phyloP scores from a whole-genome alignment of 2,797 vertebrate species.

The Lemur catta region DNA sequence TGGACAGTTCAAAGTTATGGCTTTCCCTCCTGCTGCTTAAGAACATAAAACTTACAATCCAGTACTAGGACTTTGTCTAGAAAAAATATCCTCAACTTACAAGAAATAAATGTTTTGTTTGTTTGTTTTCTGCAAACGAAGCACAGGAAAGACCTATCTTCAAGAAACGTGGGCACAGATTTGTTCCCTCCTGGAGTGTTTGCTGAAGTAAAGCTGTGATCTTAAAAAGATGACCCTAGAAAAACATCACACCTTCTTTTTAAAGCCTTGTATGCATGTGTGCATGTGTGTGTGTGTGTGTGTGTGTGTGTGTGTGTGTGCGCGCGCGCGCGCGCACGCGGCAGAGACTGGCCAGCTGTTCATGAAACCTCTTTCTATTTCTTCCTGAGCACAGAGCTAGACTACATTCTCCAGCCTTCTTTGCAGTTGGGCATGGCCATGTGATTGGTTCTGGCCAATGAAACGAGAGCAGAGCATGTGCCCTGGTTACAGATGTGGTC shows the following conservation, averaged over 20 bases:
- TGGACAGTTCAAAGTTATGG: background rate
- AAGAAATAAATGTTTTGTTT: constrained; percentile 6
- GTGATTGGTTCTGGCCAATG: background rate
- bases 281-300: background rate
- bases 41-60: background rate
- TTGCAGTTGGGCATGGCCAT: background rate
- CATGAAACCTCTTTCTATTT: background rate
- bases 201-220: constrained; percentile 1
- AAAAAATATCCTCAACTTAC: background rate
- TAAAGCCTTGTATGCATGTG: background rate
- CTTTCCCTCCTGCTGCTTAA: background rate
- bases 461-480: background rate
- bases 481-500: background rate
- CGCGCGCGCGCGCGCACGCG: background rate
- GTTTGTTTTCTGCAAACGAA: constrained; percentile 33
- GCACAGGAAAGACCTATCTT: background rate
- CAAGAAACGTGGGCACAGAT: background rate
- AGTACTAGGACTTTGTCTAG: background rate
- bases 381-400: background rate
- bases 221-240: background rate
- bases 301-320: background rate
- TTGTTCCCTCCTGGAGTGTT: background rate
- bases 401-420: background rate
- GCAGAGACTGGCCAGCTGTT: background rate
- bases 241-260: background rate